Conservation (phyloP, 2,797 vertebrate genomes). For the Acipenser ruthenus region DNA sequence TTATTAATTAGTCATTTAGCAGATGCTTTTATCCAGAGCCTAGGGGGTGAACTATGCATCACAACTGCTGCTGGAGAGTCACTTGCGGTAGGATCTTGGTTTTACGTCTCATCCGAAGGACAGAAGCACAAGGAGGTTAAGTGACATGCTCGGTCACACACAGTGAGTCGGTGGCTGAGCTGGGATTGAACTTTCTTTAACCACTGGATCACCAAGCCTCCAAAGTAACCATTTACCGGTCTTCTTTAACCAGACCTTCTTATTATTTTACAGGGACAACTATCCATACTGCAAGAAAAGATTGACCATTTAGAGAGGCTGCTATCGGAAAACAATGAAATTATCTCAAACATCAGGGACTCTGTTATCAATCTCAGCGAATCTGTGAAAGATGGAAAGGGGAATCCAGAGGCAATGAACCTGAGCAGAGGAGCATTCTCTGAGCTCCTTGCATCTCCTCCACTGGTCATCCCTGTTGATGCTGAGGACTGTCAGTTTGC, state of each 20-base stretch:
- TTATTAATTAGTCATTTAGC: too few relatives aligned
- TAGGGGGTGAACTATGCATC: too few relatives aligned
- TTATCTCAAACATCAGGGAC: slow-evolving; percentile 79
- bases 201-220: too few relatives aligned
- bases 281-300: slow-evolving; percentile 78
- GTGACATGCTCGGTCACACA: too few relatives aligned
- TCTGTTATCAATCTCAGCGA: slow-evolving; percentile 71
- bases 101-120: too few relatives aligned
- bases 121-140: too few relatives aligned
- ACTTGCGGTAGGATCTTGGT: too few relatives aligned
- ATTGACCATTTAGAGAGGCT: slow-evolving; percentile 81
- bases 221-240: too few relatives aligned
- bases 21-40: too few relatives aligned
- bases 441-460: slow-evolving; percentile 38
- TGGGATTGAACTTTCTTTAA: too few relatives aligned
- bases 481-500: slow-evolving; percentile 65
- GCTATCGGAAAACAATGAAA: slow-evolving; percentile 79
- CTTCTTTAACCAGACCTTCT: neutral
- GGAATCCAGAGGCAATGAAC: slow-evolving; percentile 49
- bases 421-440: slow-evolving; percentile 48
- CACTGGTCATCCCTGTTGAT: slow-evolving; percentile 38
- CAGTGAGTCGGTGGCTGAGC: too few relatives aligned
- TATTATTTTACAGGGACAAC: slow-evolving; percentile 59
- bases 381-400: slow-evolving; percentile 59
- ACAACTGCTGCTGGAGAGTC: too few relatives aligned